A percentile compares a stretch with the other conserved stretches of the same genome.
phyloP scores from a whole-genome alignment of 2,888 invertebrate genomes.

The Nineta flava region DNA sequence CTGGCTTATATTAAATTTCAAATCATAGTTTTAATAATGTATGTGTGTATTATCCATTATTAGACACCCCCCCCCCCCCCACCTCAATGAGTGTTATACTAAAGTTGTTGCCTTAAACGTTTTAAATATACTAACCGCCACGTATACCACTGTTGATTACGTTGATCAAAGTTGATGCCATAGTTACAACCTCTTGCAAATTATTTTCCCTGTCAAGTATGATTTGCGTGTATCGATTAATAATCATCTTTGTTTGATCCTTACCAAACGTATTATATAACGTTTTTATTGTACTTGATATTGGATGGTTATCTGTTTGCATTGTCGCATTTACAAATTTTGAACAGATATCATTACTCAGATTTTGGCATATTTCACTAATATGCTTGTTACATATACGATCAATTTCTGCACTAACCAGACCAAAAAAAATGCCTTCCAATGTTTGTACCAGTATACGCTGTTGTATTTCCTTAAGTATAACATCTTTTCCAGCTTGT shows the following conservation, averaged over 20 bases:
- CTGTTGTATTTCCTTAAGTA: conserved; percentile 8
- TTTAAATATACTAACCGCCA: no score
- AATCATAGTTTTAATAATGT: no score
- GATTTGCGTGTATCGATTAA: conserved; percentile 8
- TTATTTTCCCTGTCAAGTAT: conserved; percentile 5
- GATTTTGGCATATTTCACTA: conserved; percentile 8
- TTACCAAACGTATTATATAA: conserved; percentile 6
- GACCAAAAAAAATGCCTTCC: conserved; percentile 8
- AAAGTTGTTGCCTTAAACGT: no score
- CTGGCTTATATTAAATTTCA: no score
- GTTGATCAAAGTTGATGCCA: neutral
- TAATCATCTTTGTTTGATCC: conserved; percentile 3
- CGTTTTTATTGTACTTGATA: neutral
- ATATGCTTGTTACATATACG: conserved; percentile 9
- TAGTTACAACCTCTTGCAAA: conserved; percentile 4
- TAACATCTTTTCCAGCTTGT: conserved; percentile 1
- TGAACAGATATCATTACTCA: conserved; percentile 6
- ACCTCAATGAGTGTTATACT: no score
- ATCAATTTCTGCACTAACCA: conserved; percentile 8
- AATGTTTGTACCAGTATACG: conserved; percentile 8
- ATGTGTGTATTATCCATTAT: no score
- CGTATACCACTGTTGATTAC: no score
- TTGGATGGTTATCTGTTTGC: conserved; percentile 2
- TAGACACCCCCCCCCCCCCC: no score
- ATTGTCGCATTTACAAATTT: neutral